phyloP scores from a whole-genome alignment of 2,113 vertebrate species.

The Oreochromis tanganicae region DNA sequence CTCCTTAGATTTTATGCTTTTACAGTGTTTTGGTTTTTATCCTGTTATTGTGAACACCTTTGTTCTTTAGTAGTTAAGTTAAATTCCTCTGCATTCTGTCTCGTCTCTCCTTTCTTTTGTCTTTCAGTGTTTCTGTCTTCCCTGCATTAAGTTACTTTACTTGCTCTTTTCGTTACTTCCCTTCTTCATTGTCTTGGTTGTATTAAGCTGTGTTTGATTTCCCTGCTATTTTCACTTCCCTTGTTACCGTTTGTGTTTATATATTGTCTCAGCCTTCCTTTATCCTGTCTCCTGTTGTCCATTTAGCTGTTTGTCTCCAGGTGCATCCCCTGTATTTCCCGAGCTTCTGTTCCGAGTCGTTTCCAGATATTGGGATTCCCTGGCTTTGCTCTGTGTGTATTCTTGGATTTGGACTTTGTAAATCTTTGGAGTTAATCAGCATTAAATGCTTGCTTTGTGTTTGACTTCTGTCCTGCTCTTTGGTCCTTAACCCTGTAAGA shows the following conservation, averaged over 20 bases:
- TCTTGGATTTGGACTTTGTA: neutral
- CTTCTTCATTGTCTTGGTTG: fast-evolving
- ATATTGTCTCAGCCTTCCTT: neutral
- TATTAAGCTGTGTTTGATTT: neutral
- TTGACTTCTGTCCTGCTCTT: neutral
- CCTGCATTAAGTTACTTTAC: neutral
- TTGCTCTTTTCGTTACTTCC: neutral
- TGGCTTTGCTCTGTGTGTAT: neutral
- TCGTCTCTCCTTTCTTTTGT: neutral
- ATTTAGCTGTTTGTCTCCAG: neutral
- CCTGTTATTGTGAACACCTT: neutral
- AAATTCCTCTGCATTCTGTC: neutral
- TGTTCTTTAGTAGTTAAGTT: neutral
- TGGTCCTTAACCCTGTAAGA: neutral
- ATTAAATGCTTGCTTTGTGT: neutral
- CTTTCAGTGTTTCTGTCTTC: neutral
- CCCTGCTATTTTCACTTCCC: neutral
- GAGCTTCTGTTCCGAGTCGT: fast-evolving
- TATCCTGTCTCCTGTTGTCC: neutral
- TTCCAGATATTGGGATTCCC: neutral
- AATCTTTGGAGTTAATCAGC: neutral
- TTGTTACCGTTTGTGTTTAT: neutral
- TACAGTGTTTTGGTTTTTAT: neutral
- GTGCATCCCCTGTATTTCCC: neutral
- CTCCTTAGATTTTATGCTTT: neutral